Base-by-base conservation (phyloP, 2,113 vertebrate genomes). In the Puntigrus tetrazona region DNA sequence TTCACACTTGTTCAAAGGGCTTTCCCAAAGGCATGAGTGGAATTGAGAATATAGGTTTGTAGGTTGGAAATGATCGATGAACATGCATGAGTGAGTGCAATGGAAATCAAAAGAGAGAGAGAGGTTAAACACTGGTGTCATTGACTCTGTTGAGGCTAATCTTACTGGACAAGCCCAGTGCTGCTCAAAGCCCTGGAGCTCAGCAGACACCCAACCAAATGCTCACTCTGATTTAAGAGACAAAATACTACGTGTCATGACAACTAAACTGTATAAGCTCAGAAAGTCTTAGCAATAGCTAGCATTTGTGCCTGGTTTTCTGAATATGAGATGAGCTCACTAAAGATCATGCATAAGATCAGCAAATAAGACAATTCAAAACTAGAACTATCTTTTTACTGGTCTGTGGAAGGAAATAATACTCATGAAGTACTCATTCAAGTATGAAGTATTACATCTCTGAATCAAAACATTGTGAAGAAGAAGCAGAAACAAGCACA, bases 141-240 rank as follows among this genome's bases (percentile, higher is more conserved):
- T 25, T 73, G 52, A 50, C 36, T 87, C 52, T 36, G 55, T 55
- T 78, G 80, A 87, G 31, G 81, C 76, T 88, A 83, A 88, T 88
- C 20, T 18, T 38, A 74, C 67, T 83, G 69, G 87, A 85, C 81
- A 88, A 70, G 57, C 47, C n/a, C 22, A 55, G 52, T 57, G 86
- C 55, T 31, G 57, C 36, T 34, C 47, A 2, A 38, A 47, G 65
- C 43, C 69, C 69, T 13, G 16, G 22, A 34, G 63, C 29, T 34
- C 63, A 34, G 7, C 18, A 1, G 13, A 31, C 47, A 50, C 16
- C 5, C 16, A 1, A 4, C 7, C 63, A 67, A 34, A 34, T 3
- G 18, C 63, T 57, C 29, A 3, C 27, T 77, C 50, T 77, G 50
- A 14, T 77, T 36, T 77, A 3, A 4, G 43, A 67, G 29, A 9